Base-by-base conservation (phyloP, 2,888 invertebrate species). In the Drosophila birchii region DNA sequence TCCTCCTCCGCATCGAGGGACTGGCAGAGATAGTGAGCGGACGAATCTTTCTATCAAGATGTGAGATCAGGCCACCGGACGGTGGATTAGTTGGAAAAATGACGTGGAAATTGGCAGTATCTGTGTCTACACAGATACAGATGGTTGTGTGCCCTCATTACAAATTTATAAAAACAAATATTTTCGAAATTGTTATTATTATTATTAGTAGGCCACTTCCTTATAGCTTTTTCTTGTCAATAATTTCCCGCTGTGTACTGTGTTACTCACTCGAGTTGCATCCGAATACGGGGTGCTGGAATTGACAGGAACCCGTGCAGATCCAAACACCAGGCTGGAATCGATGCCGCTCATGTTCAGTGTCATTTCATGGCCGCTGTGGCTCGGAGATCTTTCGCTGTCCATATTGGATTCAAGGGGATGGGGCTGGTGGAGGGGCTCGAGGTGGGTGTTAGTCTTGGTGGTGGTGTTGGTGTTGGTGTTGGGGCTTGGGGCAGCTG, bases 251-350 rank as follows among this genome's bases (percentile, higher is more conserved):
- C 51, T 43, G 64, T 66, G 51, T 43, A 34, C n/a, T n/a, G n/a
- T 18, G 20, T 44, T 58, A 93, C 95, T 95, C 94, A 97, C 97
- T 97, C 97, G 97, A 89, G 99, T 99, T 77, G 99, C 99, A 94
- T 99, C 99, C 91, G 98, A 97, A 94, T 99, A 99, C 72, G 99
- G 99, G 72, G 98, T 99, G 61, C 95, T 94, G 38, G 98, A 98
- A 93, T 96, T 96, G 93, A 97, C 96, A 94, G 96, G 96, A 93
- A 98, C 96, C 90, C 96, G 94, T 93, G 97, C 96, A 67, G 98
- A 98, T 87, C 98, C 98, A 93, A 98, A 98, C 91, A 96, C 94
- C 80, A 95, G 71, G 67, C 81, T 69, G 49, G 60, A 38, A 67
- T 77, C 71, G 63, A 57, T 75, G 62, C 62, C 53, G 64, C 20